Evolutionary conservation across 1,140 invertebrate genomes (phyloP).

Genomic region (Drosophila ironensis): DNA sequence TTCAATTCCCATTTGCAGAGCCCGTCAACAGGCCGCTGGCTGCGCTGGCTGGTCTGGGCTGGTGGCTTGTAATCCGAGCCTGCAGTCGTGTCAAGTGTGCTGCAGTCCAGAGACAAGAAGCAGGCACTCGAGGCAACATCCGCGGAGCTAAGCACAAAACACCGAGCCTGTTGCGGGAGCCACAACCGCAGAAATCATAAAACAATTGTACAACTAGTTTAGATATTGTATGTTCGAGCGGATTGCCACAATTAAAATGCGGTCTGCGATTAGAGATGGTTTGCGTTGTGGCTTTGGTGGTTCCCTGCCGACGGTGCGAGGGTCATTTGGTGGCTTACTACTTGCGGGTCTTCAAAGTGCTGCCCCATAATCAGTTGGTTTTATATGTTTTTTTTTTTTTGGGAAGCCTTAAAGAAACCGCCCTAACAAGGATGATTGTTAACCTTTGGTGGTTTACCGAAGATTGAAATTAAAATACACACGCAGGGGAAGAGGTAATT

Average conservation of each 20-base stretch:
- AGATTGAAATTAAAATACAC: not conserved
- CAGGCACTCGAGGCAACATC: conserved; percentile 25
- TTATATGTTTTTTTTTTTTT: not conserved
- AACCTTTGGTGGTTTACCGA: conserved; percentile 4
- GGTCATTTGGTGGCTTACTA: conserved; percentile 34
- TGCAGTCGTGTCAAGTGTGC: conserved; percentile 68
- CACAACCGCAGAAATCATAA: conserved; percentile 41
- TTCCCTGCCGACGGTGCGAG: conserved; percentile 11
- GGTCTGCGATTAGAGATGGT: conserved; percentile 53
- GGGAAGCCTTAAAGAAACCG: conserved; percentile 19
- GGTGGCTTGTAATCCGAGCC: conserved; percentile 66
- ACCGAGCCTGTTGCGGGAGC: conserved; percentile 18
- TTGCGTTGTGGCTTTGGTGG: conserved; percentile 34
- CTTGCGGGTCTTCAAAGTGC: conserved; percentile 33
- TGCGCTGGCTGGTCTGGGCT: no score
- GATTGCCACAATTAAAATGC: conserved; percentile 59
- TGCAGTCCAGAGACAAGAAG: conserved; percentile 53
- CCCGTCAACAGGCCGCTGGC: conserved; percentile 48
- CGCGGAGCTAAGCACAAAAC: conserved; percentile 4
- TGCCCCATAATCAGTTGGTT: no score
- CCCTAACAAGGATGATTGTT: conserved; percentile 12
- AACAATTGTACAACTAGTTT: conserved; percentile 34
- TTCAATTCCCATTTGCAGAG: conserved; percentile 20
- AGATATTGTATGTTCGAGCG: conserved; percentile 12
- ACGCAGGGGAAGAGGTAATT: not conserved